A percentile compares a stretch with the other conserved stretches of the same genome.
Conservation (phyloP, 1,140 invertebrate species). For the Plectus sambesii region DNA sequence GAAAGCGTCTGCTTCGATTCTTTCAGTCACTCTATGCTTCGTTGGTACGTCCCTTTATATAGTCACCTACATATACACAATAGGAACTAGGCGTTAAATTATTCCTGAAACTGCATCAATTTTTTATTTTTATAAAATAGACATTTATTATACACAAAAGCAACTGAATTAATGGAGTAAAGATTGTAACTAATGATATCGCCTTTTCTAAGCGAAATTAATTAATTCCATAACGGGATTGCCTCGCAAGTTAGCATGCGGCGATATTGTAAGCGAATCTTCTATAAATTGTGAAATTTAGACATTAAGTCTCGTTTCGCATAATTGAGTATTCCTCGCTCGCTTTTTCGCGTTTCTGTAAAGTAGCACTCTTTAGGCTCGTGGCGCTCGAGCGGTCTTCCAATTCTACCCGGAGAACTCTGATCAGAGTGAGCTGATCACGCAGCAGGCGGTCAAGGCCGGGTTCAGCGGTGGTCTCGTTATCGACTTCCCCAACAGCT, state of each 20-base stretch:
- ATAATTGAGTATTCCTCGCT: conserved; percentile 1
- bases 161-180: no score
- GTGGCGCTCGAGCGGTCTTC: conserved; percentile 79
- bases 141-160: no score
- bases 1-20: conserved; percentile 75
- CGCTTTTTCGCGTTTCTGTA: conserved; percentile 8
- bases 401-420: conserved; percentile 97
- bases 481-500: conserved; percentile 91
- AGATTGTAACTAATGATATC: no score
- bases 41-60: conserved; percentile 56
- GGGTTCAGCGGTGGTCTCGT: conserved; percentile 81
- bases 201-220: no score
- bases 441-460: conserved; percentile 82
- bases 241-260: no score
- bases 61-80: not conserved
- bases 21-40: conserved; percentile 77
- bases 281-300: no score
- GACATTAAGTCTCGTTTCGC: conserved; percentile 4
- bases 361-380: conserved; percentile 51
- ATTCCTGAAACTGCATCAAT: no score
- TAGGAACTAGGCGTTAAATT: conserved; percentile 1
- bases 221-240: no score
- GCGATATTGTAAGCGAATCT: no score
- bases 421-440: conserved; percentile 75
- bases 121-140: no score